Evolutionary conservation across 2,113 vertebrate species (phyloP).

Genomic region (Butorides virescens): DNA sequence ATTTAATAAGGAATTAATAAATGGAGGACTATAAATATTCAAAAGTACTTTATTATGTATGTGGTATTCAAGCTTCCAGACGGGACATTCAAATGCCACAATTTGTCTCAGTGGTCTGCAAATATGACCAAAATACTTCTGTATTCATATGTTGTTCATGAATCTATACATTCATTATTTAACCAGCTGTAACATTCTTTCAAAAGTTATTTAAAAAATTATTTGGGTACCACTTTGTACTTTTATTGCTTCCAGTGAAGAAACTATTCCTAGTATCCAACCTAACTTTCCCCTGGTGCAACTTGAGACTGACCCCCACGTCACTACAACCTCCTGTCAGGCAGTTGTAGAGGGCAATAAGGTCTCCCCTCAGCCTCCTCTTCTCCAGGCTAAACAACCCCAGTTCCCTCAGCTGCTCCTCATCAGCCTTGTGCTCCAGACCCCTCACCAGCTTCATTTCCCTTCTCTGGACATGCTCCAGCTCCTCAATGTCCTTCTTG

Average conservation of each 20-base stretch:
- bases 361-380: no score
- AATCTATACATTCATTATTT: background rate
- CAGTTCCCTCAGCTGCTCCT: no score
- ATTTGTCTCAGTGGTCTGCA: background rate
- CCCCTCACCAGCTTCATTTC: no score
- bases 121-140: background rate
- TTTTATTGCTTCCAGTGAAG: background rate
- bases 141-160: background rate
- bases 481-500: no score
- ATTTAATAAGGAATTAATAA: background rate
- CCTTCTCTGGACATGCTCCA: no score
- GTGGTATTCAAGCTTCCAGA: background rate
- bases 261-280: no score
- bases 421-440: no score
- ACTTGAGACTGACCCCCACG: no score
- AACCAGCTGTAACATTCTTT: background rate
- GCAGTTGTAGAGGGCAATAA: no score
- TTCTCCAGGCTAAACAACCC: no score
- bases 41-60: background rate
- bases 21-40: background rate
- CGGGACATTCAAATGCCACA: background rate
- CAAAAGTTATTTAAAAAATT: background rate
- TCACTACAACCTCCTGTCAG: no score
- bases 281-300: no score
- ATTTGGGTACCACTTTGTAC: background rate